Base-by-base conservation (phyloP, 2,113 vertebrate genomes). In the Microtus oregoni region DNA sequence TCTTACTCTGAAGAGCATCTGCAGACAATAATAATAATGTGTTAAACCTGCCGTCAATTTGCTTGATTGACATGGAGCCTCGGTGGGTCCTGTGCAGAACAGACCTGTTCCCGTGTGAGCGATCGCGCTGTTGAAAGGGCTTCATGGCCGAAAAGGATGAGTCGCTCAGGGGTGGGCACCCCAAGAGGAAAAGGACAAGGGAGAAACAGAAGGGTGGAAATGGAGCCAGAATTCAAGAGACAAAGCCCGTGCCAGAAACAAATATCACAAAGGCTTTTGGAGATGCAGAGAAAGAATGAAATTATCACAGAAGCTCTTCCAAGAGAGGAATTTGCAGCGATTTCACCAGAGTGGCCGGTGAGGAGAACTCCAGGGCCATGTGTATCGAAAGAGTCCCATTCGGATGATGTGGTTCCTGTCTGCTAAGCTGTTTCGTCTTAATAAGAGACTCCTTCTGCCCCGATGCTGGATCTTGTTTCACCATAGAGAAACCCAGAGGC, bases 1-100 rank as follows among this genome's bases (percentile, higher is more conserved):
- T 52, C 94, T 97, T 95, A 86, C 92, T 96, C 87, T 97, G 91
- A 88, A 97, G 91, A 96, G 89, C 75, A 86, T 92, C 96, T 90
- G 78, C 47, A 95, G 94, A 91, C 52, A 94, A 50, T 96, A 94
- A 92, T 0, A 50, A 50, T 50, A 97, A 97, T 70, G 78, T 92
- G 89, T 95, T 97, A 90, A 96, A 92, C 81, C n/a, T 89, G 68
- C 85, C 79, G 77, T 87, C 94, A 73, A 55, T 58, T 82, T 94
- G 87, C 76, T 90, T 94, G 75, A 38, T 73, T 89, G 94, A 89
- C 26, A 5, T 44, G 38, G 78, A 95, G 63, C n/a, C 73, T 94
- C 67, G 0, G 41, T 87, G 94, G 93, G 81, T 90, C 70, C 73
- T 7, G 30, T 0, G 0, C 38, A 96, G 85, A 96, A 96, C 11